A percentile compares a stretch with the other conserved stretches of the same genome.
Evolutionary conservation across 2,888 invertebrate species (phyloP).

Genomic region (Tanytarsus gracilentus): DNA sequence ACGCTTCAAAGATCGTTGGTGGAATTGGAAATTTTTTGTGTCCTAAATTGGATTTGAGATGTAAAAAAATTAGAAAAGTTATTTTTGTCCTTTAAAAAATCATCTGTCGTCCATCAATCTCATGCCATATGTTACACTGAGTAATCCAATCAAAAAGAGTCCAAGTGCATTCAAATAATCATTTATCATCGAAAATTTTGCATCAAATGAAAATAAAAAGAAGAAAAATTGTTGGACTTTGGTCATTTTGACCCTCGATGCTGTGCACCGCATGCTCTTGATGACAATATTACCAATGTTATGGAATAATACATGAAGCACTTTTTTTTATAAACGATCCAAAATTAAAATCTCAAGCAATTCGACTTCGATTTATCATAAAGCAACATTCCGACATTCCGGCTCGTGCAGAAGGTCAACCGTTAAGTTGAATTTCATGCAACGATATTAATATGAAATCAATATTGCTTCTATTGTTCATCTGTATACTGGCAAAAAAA

Average conservation of each 20-base stretch:
- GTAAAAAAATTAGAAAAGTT: neutral
- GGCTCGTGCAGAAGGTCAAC: constrained; percentile 13
- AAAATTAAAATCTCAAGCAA: constrained; percentile 10
- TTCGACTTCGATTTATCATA: constrained; percentile 10
- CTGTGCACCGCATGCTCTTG: neutral
- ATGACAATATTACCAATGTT: constrained; percentile 3
- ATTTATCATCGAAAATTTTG: constrained; percentile 21
- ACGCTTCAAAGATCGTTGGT: no score
- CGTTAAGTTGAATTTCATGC: constrained; percentile 6
- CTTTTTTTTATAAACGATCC: neutral
- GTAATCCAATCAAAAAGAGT: neutral
- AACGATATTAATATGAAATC: constrained; percentile 7
- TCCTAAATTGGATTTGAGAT: neutral
- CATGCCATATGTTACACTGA: constrained; percentile 4
- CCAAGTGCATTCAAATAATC: constrained; percentile 25
- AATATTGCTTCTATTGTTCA: constrained; percentile 3
- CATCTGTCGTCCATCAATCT: neutral
- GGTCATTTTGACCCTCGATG: no score
- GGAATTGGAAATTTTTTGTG: neutral
- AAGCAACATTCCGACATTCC: constrained; percentile 7
- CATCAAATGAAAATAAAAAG: constrained; percentile 17
- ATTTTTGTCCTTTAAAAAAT: neutral
- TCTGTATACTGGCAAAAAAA: neutral
- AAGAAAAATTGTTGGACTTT: neutral
- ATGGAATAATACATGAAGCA: constrained; percentile 9